Evolutionary conservation across 2,888 invertebrate species (phyloP), one percentile per base, ranked within the genome.

Genomic region (Scaptomyza caliginosa): DNA sequence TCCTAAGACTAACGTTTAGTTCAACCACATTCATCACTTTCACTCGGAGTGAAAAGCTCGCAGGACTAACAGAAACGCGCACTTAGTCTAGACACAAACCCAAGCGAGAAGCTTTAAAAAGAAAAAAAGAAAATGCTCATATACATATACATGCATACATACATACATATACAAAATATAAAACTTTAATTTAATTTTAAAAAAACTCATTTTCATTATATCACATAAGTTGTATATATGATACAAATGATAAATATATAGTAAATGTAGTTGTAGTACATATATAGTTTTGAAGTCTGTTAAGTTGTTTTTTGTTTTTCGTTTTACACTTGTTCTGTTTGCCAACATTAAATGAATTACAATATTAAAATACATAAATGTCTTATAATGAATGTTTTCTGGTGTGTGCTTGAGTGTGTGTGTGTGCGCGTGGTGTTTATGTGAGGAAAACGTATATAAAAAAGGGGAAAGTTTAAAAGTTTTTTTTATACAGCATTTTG

Each of bases 171-270:
- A 55, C 54, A 58, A 50, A 60, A 45, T 17, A 50, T 60, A 68
- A 66, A 64, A 62, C 50, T 68, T 76, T 83, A 74, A 68, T 85
- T 83, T 69, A 68, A 69, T 67, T 34, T 57, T 28, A 10, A 45
- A 45, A 46, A 68, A 69, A 81, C 63, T 82, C 74, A 73, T 76
- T 62, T 65, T 63, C 67, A 86, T 77, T 79, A 76, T 80, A 81
- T 81, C 81, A 86, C 81, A 80, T 77, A 71, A 80, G 60, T 62
- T 73, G 38, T 69, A 58, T 16, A 34, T 65, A 51, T 67, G 66
- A 57, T 68, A 45, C 48, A 68, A 60, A 62, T 68, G 72, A 72
- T 55, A 67, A 64, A 72, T 66, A 43, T 43, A 72, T 66, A 71
- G n/a, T n/a, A n/a, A n/a, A n/a, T 43, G 65, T 28, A 43, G 45